Percentiles rank a stretch among this genome's conserved stretches.
phyloP scores from a whole-genome alignment of 1,140 invertebrate species.

The Nasonia giraulti region DNA sequence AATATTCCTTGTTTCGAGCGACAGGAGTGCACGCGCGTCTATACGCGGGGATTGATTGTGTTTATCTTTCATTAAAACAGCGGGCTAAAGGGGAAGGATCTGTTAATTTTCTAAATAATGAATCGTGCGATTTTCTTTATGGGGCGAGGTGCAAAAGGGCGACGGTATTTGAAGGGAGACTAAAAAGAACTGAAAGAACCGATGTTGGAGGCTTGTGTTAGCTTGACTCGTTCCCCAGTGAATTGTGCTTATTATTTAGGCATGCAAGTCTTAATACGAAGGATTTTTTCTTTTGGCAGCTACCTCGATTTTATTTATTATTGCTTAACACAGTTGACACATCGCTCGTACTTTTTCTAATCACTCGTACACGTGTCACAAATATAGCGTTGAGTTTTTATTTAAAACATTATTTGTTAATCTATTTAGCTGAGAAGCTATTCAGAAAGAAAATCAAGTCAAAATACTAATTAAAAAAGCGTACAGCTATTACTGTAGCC shows the following conservation, averaged over 20 bases:
- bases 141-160: no score
- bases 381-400: no score
- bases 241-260: background rate
- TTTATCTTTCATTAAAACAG: conserved; percentile 73
- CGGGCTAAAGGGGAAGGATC: conserved; percentile 53
- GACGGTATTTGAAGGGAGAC: background rate
- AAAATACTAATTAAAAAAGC: no score
- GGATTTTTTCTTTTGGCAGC: background rate
- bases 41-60: conserved; percentile 68
- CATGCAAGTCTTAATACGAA: background rate
- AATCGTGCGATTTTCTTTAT: no score
- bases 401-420: no score
- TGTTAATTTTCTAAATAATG: conserved; percentile 68
- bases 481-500: no score
- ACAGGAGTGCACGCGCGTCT: background rate
- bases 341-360: no score
- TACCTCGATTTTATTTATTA: no score
- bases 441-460: no score
- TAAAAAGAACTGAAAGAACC: conserved; percentile 10
- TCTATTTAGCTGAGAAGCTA: no score
- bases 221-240: background rate
- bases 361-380: no score
- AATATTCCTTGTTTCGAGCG: conserved; percentile 70
- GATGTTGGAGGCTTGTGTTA: conserved; percentile 6
- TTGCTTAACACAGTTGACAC: no score